Conservation (phyloP, 64 coral and sea anemone genomes). For the Dendronephthya gigantea region DNA sequence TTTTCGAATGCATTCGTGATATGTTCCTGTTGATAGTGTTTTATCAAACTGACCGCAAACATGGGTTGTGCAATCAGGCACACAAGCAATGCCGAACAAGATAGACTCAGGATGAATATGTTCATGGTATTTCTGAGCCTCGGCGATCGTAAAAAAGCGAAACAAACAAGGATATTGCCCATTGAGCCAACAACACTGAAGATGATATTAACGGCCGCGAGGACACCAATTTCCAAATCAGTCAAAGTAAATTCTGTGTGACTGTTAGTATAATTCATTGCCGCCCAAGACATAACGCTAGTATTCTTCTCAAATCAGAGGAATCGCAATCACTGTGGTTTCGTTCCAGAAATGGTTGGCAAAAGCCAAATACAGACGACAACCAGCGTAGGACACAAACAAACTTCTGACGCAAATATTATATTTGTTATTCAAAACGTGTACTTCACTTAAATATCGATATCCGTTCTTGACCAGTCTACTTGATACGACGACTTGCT, state of each 20-base stretch:
- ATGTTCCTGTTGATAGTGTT: conserved; percentile 11
- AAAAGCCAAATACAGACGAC: neutral
- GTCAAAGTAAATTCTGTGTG: neutral
- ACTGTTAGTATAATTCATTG: neutral
- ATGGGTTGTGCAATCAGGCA: conserved; percentile 68
- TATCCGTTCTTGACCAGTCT: too few species aligned
- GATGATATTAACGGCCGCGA: conserved; percentile 44
- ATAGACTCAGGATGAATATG: conserved; percentile 65
- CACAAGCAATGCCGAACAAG: conserved; percentile 62
- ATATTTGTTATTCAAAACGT: neutral
- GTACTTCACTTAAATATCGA: too few species aligned
- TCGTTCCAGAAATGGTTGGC: too few species aligned
- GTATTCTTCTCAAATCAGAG: too few species aligned
- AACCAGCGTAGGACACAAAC: neutral
- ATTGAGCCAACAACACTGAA: conserved; percentile 63
- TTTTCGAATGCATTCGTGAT: neutral
- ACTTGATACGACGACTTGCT: too few species aligned
- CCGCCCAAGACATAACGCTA: neutral
- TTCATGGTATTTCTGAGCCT: conserved; percentile 55
- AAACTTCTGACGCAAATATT: neutral
- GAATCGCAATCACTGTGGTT: too few species aligned
- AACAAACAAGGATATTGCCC: conserved; percentile 68
- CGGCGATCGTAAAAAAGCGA: conserved; percentile 29
- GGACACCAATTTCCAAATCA: neutral
- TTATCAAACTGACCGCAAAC: conserved; percentile 57